These are phyloP conservation scores for Megatriorchis doriae DNA, from an alignment of 2,113 vertebrate genomes.

Conservation along the genomic window DNA sequence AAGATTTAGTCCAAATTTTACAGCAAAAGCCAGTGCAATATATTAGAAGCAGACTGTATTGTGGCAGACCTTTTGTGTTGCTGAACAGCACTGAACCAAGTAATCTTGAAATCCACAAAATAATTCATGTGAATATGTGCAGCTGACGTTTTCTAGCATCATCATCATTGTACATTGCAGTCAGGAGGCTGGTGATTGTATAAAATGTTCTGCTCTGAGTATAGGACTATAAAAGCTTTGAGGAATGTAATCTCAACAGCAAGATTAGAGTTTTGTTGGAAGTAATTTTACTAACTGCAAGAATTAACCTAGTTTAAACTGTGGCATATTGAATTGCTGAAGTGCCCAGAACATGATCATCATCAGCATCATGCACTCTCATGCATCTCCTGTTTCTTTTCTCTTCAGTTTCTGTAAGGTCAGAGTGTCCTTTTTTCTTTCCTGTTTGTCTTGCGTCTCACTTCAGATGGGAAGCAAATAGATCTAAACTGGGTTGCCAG, in stretches of 20 bases:
- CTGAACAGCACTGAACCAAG: neutral
- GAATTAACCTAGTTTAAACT: neutral
- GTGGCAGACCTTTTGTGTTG: neutral
- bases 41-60: neutral
- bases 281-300: neutral
- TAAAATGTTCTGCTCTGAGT: neutral
- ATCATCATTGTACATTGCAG: neutral
- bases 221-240: neutral
- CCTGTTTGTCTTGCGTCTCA: neutral
- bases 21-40: neutral
- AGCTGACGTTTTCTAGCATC: neutral
- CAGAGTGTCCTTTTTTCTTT: neutral
- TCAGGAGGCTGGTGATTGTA: neutral
- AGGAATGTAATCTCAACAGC: neutral
- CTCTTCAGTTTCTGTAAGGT: neutral
- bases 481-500: neutral
- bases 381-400: neutral
- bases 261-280: conserved; percentile 18
- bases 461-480: neutral
- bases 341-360: neutral
- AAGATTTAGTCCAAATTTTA: neutral
- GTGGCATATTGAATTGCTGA: neutral
- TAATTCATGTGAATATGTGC: neutral
- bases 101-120: neutral
- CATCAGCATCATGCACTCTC: neutral